phyloP scores from a whole-genome alignment of 2,888 invertebrate species.

The Ornithoptera alexandrae region DNA sequence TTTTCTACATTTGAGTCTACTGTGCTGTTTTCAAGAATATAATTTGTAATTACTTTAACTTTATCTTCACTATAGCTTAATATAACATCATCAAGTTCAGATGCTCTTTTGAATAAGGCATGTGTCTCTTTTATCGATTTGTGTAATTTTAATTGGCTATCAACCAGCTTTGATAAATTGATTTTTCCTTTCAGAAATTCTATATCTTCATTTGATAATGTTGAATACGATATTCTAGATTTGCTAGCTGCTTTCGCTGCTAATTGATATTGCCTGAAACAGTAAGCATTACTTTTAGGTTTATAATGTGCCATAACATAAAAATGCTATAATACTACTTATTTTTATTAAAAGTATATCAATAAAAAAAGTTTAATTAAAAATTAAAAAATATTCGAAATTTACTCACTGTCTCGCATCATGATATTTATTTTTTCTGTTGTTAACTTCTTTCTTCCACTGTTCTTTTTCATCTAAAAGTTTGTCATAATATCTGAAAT shows the following conservation, averaged over 20 bases:
- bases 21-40: conserved; percentile 66
- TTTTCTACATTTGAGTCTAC: conserved; percentile 35
- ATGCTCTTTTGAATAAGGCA: conserved; percentile 49
- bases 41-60: conserved; percentile 55
- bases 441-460: conserved; percentile 68
- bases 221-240: conserved; percentile 60
- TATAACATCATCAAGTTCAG: conserved; percentile 57
- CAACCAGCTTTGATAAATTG: conserved; percentile 58
- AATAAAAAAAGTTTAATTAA: too few relatives aligned
- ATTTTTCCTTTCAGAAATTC: conserved; percentile 66
- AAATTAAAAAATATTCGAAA: background rate
- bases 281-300: background rate
- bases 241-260: conserved; percentile 51
- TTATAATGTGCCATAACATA: background rate
- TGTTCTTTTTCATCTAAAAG: conserved; percentile 63
- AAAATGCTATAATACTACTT: background rate
- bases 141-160: conserved; percentile 60
- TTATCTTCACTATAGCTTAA: conserved; percentile 53
- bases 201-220: conserved; percentile 67
- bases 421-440: conserved; percentile 62
- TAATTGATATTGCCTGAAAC: conserved; percentile 64
- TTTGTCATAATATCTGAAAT: conserved; percentile 53
- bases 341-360: too few relatives aligned
- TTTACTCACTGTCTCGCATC: conserved; percentile 65
- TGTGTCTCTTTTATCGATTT: conserved; percentile 53